Evolutionary conservation across 2,797 vertebrate genomes (phyloP).

Genomic region (Pseudocheirus occidentalis): DNA sequence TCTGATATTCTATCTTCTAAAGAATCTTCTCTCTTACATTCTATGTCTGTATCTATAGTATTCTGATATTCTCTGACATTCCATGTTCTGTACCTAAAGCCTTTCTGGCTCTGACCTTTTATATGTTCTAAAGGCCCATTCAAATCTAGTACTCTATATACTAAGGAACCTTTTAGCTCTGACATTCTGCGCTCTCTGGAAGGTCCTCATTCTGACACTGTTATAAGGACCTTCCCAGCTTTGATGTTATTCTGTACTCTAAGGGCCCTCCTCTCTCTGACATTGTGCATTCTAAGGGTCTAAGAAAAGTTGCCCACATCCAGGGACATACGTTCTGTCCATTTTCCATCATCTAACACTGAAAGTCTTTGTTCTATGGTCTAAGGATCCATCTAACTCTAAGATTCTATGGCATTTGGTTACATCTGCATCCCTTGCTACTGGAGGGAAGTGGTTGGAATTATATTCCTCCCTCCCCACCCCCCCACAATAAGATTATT

Average conservation of each 20-base stretch:
- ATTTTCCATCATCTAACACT: background rate
- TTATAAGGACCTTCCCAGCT: background rate
- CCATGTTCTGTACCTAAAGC: background rate
- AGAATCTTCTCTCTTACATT: background rate
- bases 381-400: background rate
- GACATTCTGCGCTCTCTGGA: background rate
- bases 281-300: background rate
- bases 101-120: background rate
- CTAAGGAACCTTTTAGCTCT: background rate
- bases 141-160: background rate
- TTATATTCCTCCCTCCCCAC: background rate
- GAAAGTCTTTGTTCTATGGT: background rate
- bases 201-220: background rate
- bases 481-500: background rate
- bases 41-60: background rate
- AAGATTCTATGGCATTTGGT: background rate
- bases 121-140: background rate
- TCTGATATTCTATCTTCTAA: background rate
- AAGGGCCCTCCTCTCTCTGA: background rate
- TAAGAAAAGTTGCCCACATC: background rate
- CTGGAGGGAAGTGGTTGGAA: background rate
- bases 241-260: background rate
- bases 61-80: background rate
- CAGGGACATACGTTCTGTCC: background rate
- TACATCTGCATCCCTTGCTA: background rate